Base-by-base conservation (phyloP, 2,797 vertebrate species). In the Petrocephalus schoutedeni region DNA sequence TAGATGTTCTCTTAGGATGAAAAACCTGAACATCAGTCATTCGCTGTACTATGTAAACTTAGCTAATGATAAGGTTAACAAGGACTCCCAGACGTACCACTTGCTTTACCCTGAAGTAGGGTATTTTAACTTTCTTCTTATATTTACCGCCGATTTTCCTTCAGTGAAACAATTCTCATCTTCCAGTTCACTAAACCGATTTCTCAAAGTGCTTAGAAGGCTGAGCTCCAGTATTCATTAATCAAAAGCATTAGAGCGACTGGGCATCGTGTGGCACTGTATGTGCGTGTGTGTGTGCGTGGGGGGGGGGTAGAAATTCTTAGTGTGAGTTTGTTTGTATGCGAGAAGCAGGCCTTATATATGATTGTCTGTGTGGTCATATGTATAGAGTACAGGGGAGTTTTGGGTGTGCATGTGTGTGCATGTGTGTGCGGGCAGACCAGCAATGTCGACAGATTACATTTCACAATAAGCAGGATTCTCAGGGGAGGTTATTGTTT, bases 131-230 rank as follows among this genome's bases (percentile, higher is more conserved):
- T 23, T 49, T 58, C 59, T 87, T 51, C 59, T 71, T 67, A 59
- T 16, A n/a, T 64, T 64, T 67, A 49, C 86, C 21, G 45, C 86
- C 21, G 61, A 32, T 28, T 61, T 87, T 61, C 32, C 36, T 61
- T 57, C 53, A 16, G 83, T 51, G 23, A 83, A 86, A 64, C 85
- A 86, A 51, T 64, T 86, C 57, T 64, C 58, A 86, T 87, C 86
- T 67, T 87, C 86, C 59, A 67, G 58, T 87, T 87, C 86, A 87
- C 58, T 87, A 87, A 61, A 67, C 86, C 86, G 41, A 87, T 28
- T 87, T 87, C 59, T 87, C 36, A 61, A 87, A 87, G 86, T 59
- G 45, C 19, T 45, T 23, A 67, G 21, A 49, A 51, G 58, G 49
- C 86, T 51, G 86, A 49, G 59, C 86, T 61, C 49, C 19, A 21